Evolutionary conservation across 1,140 invertebrate genomes (phyloP).

Genomic region (Diachasmimorpha longicaudata): DNA sequence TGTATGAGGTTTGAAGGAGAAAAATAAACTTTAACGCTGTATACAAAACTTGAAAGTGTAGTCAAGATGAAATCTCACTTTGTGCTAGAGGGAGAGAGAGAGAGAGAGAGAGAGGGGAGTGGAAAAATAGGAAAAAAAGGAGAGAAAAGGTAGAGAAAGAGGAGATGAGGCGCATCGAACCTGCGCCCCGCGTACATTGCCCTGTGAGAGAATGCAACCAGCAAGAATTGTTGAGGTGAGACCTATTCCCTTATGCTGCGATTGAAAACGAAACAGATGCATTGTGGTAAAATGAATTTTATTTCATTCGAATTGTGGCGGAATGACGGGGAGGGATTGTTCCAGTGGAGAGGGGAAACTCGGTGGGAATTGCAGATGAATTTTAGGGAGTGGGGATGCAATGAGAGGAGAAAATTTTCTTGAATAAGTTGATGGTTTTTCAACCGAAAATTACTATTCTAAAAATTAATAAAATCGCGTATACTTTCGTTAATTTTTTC

Average conservation of each 20-base stretch:
- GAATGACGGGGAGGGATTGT: neutral
- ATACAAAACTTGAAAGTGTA: neutral
- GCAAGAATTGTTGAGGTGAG: slow-evolving; percentile 2
- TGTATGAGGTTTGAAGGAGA: neutral
- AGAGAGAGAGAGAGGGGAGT: neutral
- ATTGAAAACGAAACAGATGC: neutral
- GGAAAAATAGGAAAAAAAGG: neutral
- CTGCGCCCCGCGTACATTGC: neutral
- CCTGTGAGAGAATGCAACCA: neutral
- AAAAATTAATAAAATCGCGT: too few species aligned
- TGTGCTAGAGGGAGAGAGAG: neutral
- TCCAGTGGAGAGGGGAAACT: neutral
- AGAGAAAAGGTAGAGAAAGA: neutral
- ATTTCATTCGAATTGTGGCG: neutral
- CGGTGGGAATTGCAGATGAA: too few species aligned
- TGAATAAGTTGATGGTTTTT: too few species aligned
- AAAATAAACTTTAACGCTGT: neutral
- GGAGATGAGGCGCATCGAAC: slow-evolving; percentile 9
- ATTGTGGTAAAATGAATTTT: neutral
- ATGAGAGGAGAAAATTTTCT: too few species aligned
- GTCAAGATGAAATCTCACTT: slow-evolving; percentile 9
- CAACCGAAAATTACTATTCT: too few species aligned
- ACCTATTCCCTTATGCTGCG: slow-evolving; percentile 1
- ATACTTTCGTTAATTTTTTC: too few species aligned
- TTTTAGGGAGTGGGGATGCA: too few species aligned